Base-by-base conservation (phyloP, 2,888 invertebrate species). In the Hartigia nigra region DNA sequence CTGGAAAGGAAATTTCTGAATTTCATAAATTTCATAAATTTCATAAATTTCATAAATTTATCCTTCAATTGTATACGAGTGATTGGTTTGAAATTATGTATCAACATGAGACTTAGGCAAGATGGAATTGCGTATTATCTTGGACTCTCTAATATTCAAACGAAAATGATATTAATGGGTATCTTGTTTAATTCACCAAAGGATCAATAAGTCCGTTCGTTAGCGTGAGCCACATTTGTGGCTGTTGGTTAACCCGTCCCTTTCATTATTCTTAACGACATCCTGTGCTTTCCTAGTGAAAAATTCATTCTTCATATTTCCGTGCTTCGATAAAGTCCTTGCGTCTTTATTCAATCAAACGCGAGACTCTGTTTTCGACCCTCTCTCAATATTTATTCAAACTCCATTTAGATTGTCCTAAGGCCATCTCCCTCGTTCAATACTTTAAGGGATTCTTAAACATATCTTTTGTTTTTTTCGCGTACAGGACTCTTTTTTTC, bases 171-270 rank as follows among this genome's bases (percentile, higher is more conserved):
- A 85, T 86, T 84, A 86, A 80, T 83, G 83, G 83, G 81, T 84
- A 85, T 87, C 87, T 87, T 84, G 86, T 86, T 84, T 14, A 23
- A 55, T 55, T 81, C 77, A 83, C 82, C 83, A 84, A 86, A 86
- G 86, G 84, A 84, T 84, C 84, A 85, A 87, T 87, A 84, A 82
- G 80, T 76, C 36, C 77, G 77, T 69, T 37, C 70, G 75, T 72
- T 74, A 69, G 70, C 78, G 76, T 80, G 70, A 75, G 74, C 77
- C 76, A 78, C 78, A 77, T 76, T 79, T 74, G 36, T 23, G 39
- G 39, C 23, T 23, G 23, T 55, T 14, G 39, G 39, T 9, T 9
- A 23, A 23, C 5, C 23, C 4, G 39, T 0, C 4, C 14, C 14
- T 1, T 34, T 34, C 23, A 23, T 55, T 55, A 55, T 23, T 55